These are phyloP conservation scores for Paramormyrops kingsleyae DNA, from an alignment of 2,113 vertebrate species.

Conservation along the genomic window DNA sequence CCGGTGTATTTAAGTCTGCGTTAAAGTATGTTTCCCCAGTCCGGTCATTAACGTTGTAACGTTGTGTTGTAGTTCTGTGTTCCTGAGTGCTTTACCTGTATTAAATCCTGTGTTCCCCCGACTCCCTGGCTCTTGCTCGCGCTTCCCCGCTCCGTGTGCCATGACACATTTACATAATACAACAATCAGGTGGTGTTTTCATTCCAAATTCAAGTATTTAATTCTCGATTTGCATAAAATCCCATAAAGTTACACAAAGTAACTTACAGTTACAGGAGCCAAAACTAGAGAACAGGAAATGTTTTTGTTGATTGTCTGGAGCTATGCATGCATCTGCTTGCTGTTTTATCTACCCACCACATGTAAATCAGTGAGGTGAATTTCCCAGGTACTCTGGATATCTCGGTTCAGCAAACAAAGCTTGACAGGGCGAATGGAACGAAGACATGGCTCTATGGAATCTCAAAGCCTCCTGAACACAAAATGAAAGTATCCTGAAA, in stretches of 20 bases:
- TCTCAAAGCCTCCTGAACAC: not conserved
- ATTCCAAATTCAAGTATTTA: not conserved
- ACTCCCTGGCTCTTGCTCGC: no score
- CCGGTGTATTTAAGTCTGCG: no score
- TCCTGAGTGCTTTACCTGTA: no score
- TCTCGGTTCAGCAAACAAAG: not conserved
- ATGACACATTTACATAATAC: not conserved
- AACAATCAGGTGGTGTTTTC: not conserved
- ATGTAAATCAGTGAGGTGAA: not conserved
- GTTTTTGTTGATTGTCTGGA: not conserved
- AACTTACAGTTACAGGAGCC: not conserved
- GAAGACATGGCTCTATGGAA: not conserved
- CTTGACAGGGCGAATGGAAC: not conserved
- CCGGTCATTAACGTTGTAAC: no score
- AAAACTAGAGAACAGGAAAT: not conserved
- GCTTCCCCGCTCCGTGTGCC: no score
- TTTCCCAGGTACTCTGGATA: not conserved
- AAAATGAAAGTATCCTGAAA: not conserved
- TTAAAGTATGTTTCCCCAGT: no score
- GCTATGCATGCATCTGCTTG: not conserved
- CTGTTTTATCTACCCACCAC: not conserved
- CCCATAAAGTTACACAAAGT: not conserved
- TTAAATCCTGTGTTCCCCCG: no score
- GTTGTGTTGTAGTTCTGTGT: no score
- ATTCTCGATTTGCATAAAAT: not conserved